phyloP scores from a whole-genome alignment of 1,140 invertebrate species.

The Drosophila baimaii region DNA sequence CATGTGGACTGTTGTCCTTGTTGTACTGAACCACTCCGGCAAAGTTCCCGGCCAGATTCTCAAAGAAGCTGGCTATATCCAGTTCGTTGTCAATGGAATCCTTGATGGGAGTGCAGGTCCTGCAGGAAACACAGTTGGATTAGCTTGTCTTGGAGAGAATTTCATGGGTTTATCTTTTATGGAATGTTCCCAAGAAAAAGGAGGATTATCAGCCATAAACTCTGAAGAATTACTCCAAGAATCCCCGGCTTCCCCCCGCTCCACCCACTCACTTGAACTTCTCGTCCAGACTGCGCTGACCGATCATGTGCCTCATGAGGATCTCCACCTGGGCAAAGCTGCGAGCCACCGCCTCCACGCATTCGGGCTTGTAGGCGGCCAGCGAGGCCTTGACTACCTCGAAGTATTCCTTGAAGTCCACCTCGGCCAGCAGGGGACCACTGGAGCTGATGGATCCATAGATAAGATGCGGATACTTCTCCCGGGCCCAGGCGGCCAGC shows the following conservation, averaged over 20 bases:
- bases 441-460: conserved; percentile 94
- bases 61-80: conserved; percentile 92
- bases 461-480: conserved; percentile 95
- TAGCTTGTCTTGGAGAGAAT: neutral
- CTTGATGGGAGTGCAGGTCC: conserved; percentile 91
- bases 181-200: neutral
- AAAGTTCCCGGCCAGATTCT: conserved; percentile 92
- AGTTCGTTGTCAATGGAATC: conserved; percentile 86
- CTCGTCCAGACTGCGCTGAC: conserved; percentile 87
- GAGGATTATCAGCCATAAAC: too few relatives aligned
- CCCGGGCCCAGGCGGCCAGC: conserved; percentile 94
- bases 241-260: neutral
- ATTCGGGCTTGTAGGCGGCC: conserved; percentile 86
- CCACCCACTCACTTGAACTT: conserved; percentile 87
- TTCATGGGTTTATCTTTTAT: neutral
- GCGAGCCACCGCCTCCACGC: conserved; percentile 87
- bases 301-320: conserved; percentile 87
- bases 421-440: conserved; percentile 92
- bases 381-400: conserved; percentile 90
- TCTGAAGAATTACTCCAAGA: neutral
- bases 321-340: conserved; percentile 88
- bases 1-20: conserved; percentile 93
- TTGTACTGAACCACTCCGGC: conserved; percentile 97
- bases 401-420: conserved; percentile 94
- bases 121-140: conserved; percentile 72